Evolutionary conservation across 2,888 invertebrate species (phyloP).

Genomic region (Entomobrya proxima): DNA sequence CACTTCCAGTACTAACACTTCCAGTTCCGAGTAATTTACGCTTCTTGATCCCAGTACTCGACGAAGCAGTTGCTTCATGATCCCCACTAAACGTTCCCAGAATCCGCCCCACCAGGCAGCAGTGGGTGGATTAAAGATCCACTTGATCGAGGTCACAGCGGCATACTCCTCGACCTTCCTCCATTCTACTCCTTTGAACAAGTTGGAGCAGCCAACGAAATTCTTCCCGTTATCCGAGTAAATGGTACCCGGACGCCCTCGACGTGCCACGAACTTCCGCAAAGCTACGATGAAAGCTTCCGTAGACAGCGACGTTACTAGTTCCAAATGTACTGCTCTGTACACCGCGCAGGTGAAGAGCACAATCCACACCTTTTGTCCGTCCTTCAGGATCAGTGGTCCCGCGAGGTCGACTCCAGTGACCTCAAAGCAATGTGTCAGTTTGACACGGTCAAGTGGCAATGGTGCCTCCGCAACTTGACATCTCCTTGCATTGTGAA

Average conservation of each 20-base stretch:
- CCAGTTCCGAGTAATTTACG: background rate
- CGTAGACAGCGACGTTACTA: constrained; percentile 76
- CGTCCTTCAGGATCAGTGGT: background rate
- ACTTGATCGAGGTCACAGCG: background rate
- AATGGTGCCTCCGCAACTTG: background rate
- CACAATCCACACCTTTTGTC: background rate
- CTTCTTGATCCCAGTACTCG: background rate
- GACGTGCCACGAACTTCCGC: constrained; percentile 76
- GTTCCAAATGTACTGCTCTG: constrained; percentile 76
- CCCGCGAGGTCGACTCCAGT: background rate
- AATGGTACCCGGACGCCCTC: constrained; percentile 76
- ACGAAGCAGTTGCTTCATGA: background rate
- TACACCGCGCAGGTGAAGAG: constrained; percentile 12
- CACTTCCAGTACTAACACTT: background rate
- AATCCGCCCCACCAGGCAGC: constrained; percentile 50
- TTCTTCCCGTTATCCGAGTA: constrained; percentile 77
- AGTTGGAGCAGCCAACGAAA: constrained; percentile 77
- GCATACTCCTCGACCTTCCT: background rate
- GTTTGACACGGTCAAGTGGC: background rate
- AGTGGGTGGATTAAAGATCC: background rate
- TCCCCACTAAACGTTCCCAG: constrained; percentile 32
- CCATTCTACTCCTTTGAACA: constrained; percentile 79
- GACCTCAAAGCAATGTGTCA: background rate
- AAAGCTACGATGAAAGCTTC: constrained; percentile 76
- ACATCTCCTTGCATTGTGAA: background rate